Evolutionary conservation across 2,888 invertebrate genomes (phyloP).

Genomic region (Notocelia uddmanniana): DNA sequence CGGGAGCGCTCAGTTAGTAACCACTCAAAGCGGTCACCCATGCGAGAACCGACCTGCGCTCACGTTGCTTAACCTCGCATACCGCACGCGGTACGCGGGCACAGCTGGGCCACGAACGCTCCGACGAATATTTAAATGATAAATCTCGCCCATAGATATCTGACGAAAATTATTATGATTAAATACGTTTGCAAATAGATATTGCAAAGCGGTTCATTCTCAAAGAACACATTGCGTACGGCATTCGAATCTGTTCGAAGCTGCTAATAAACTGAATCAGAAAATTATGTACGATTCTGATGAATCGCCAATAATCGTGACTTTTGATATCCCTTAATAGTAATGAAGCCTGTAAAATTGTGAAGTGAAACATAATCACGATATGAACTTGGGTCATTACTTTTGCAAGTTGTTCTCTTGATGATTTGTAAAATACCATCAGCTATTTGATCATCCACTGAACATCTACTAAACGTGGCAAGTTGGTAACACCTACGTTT

Average conservation of each 20-base stretch:
- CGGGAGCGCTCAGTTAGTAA: too few species aligned
- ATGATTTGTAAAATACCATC: neutral
- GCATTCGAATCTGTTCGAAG: conserved; percentile 2
- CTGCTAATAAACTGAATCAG: conserved; percentile 1
- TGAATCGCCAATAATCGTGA: neutral
- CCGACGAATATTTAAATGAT: neutral
- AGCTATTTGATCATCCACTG: neutral
- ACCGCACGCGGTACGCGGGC: too few species aligned
- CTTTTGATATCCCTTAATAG: neutral
- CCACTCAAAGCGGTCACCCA: too few species aligned
- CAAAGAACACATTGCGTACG: conserved; percentile 1
- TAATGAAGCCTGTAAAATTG: neutral
- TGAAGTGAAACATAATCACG: neutral
- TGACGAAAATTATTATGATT: neutral
- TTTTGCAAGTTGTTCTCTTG: neutral
- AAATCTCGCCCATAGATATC: neutral
- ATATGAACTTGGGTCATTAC: neutral
- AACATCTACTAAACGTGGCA: too few species aligned
- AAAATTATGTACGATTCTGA: conserved; percentile 9
- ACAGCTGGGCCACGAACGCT: too few species aligned
- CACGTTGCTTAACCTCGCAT: too few species aligned
- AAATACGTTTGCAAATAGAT: too few species aligned
- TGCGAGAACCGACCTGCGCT: too few species aligned
- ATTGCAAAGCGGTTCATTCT: neutral
- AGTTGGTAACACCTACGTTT: too few species aligned